Conservation (phyloP, 2,797 vertebrate genomes). For the Sciurus carolinensis region DNA sequence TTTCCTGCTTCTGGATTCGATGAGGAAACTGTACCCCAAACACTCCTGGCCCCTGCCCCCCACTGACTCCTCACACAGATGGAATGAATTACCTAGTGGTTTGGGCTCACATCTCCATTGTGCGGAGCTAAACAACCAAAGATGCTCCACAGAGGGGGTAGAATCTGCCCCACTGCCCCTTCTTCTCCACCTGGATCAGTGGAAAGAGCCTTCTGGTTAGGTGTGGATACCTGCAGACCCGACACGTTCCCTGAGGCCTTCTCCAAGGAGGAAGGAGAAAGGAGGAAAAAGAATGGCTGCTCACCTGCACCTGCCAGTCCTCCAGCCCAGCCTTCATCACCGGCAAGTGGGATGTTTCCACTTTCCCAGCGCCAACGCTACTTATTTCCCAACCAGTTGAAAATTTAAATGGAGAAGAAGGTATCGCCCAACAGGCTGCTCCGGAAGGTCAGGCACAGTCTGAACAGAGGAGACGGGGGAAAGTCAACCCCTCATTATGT, state of each 20-base stretch:
- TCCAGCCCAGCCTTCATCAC: not conserved
- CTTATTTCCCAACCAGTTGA: not conserved
- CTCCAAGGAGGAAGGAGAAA: not conserved
- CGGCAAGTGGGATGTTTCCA: not conserved
- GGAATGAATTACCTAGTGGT: not conserved
- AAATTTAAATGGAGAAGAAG: not conserved
- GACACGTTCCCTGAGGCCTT: not conserved
- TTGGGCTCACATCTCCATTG: not conserved
- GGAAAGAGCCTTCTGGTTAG: not conserved
- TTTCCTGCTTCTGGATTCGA: not conserved
- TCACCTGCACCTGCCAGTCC: not conserved
- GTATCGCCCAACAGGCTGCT: rapidly evolving
- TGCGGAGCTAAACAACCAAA: not conserved
- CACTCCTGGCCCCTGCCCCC: too few relatives aligned
- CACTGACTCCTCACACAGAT: not conserved
- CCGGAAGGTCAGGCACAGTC: not conserved
- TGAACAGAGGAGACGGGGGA: not conserved
- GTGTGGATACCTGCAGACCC: not conserved
- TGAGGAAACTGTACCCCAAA: not conserved
- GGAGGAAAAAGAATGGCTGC: not conserved
- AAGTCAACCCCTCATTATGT: not conserved
- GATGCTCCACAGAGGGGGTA: not conserved
- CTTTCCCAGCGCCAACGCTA: not conserved
- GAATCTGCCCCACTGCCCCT: not conserved
- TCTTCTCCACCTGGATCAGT: not conserved